Conservation (phyloP, 2,113 vertebrate genomes). For the Acanthochromis polyacanthus region DNA sequence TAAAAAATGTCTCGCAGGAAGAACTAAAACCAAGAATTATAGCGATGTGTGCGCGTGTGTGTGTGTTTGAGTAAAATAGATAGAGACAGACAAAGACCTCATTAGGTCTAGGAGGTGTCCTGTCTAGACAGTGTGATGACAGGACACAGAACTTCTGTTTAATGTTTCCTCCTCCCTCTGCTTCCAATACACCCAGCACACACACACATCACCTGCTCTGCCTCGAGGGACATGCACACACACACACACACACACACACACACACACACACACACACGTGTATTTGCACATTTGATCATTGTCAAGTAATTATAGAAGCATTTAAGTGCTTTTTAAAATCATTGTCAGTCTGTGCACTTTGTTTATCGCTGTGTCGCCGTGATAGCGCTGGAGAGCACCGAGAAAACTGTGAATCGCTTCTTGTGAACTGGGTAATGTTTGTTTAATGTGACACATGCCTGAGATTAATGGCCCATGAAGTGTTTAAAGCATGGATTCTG, state of each 20-base stretch:
- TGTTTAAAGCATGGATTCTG: constrained; percentile 41
- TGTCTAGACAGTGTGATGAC: constrained; percentile 84
- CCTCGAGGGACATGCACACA: constrained; percentile 38
- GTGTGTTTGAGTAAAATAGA: constrained; percentile 31
- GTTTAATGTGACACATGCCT: constrained; percentile 43
- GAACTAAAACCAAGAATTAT: constrained; percentile 27
- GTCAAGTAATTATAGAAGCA: constrained; percentile 36
- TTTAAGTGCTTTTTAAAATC: constrained; percentile 7
- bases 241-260: constrained; percentile 23
- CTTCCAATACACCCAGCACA: constrained; percentile 49
- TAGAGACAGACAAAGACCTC: constrained; percentile 72
- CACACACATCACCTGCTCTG: constrained; percentile 66
- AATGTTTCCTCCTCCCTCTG: constrained; percentile 75
- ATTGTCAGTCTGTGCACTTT: not conserved
- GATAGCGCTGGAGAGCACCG: constrained; percentile 7
- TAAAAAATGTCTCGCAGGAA: constrained; percentile 37
- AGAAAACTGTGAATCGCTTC: constrained; percentile 14
- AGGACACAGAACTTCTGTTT: constrained; percentile 80
- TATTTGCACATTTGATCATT: constrained; percentile 10
- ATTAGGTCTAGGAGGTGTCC: constrained; percentile 80
- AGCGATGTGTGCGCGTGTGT: constrained; percentile 8
- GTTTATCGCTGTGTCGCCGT: constrained; percentile 11
- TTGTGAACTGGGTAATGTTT: constrained; percentile 23
- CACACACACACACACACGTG: constrained; percentile 45
- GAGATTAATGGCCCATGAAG: constrained; percentile 34